phyloP scores from a whole-genome alignment of 2,888 invertebrate species.

The Axea sp. region DNA sequence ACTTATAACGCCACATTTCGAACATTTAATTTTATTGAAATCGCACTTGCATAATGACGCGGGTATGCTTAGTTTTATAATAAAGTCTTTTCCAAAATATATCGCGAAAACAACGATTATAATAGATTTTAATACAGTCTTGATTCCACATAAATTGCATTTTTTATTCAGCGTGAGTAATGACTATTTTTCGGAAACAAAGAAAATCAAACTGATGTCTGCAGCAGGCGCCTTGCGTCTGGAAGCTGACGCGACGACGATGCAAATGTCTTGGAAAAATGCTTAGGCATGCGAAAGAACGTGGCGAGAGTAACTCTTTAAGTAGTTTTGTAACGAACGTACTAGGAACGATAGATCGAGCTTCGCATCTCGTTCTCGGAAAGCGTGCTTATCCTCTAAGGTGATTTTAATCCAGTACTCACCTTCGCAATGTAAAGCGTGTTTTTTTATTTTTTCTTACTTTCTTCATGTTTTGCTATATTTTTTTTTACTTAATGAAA shows the following conservation, averaged over 20 bases:
- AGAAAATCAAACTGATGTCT: slow-evolving; percentile 54
- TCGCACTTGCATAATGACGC: too few relatives aligned
- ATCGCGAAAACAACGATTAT: too few relatives aligned
- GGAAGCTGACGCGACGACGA: slow-evolving; percentile 59
- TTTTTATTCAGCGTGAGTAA: slow-evolving; percentile 51
- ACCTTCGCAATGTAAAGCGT: slow-evolving; percentile 64
- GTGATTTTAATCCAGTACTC: slow-evolving; percentile 65
- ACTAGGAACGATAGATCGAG: slow-evolving; percentile 67
- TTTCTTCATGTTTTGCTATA: too few relatives aligned
- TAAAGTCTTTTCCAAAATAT: too few relatives aligned
- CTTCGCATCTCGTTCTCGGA: slow-evolving; percentile 72
- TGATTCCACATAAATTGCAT: slow-evolving; percentile 35
- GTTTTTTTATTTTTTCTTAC: slow-evolving; percentile 49
- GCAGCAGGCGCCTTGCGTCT: slow-evolving; percentile 53
- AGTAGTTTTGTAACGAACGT: slow-evolving; percentile 72
- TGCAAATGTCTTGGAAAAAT: slow-evolving; percentile 70
- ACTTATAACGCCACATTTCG: too few relatives aligned
- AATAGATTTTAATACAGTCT: background rate
- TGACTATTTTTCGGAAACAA: slow-evolving; percentile 60
- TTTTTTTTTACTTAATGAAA: too few relatives aligned
- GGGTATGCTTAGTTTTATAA: too few relatives aligned
- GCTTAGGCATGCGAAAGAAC: slow-evolving; percentile 65
- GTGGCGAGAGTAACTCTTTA: slow-evolving; percentile 68
- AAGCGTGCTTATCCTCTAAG: slow-evolving; percentile 69
- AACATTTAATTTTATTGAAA: too few relatives aligned